Conservation (phyloP, 2,113 vertebrate species). For the Conger conger region DNA sequence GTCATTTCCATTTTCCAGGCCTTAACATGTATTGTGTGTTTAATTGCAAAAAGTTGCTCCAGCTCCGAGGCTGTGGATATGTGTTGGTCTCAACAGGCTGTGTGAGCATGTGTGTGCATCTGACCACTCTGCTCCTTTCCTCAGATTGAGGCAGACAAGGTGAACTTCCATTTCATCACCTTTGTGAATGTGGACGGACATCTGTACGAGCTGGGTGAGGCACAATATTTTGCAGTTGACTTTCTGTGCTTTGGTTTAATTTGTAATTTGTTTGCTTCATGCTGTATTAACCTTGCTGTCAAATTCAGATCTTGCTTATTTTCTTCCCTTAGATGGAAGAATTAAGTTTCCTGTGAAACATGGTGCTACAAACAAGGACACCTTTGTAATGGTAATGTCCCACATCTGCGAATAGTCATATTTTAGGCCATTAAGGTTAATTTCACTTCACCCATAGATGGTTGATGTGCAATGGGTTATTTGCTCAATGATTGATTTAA, state of each 20-base stretch:
- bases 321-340: conserved; percentile 76
- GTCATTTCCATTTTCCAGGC: neutral
- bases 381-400: conserved; percentile 76
- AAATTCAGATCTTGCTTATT: neutral
- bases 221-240: neutral
- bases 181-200: conserved; percentile 85
- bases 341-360: conserved; percentile 85
- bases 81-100: too few species aligned
- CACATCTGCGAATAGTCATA: too few species aligned
- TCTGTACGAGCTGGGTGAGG: conserved; percentile 90
- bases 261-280: too few species aligned
- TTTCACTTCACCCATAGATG: too few species aligned
- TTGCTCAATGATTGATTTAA: too few species aligned
- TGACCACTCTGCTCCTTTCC: conserved; percentile 6
- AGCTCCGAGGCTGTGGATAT: neutral
- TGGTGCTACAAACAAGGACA: conserved; percentile 75
- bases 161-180: conserved; percentile 95
- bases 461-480: too few species aligned
- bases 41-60: too few species aligned
- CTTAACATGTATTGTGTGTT: neutral
- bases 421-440: too few species aligned
- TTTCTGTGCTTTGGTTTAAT: too few species aligned
- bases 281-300: too few species aligned
- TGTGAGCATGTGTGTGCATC: neutral
- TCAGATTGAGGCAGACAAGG: conserved; percentile 82